Conservation (phyloP, 1,140 invertebrate genomes). For the Leptopilina clavipes region DNA sequence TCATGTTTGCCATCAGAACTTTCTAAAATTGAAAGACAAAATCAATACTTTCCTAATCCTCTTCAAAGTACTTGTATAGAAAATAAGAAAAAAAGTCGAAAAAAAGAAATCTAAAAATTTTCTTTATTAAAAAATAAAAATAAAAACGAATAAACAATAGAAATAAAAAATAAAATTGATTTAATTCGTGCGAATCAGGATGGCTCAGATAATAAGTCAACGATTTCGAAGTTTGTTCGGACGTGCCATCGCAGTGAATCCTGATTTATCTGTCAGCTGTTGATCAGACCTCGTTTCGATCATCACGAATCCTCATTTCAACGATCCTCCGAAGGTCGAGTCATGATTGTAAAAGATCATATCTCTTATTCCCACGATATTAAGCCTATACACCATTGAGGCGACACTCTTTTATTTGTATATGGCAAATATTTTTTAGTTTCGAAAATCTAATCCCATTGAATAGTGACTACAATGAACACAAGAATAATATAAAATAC, state of each 20-base stretch:
- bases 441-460: background rate
- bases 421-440: background rate
- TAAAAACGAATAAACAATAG: background rate
- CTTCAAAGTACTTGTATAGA: no score
- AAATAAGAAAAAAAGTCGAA: background rate
- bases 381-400: background rate
- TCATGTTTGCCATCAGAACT: no score
- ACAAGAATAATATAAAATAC: no score
- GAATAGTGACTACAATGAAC: constrained; percentile 15
- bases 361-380: constrained; percentile 31
- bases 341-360: constrained; percentile 28
- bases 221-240: background rate
- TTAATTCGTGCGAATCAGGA: constrained; percentile 1
- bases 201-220: background rate
- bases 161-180: background rate
- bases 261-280: constrained; percentile 25
- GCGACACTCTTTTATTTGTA: constrained; percentile 14
- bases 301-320: constrained; percentile 34
- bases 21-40: no score
- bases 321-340: constrained; percentile 23
- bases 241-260: background rate
- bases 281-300: constrained; percentile 32
- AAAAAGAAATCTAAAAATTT: background rate
- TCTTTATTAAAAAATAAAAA: no score
- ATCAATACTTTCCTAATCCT: no score